Percentiles rank a stretch among this genome's conserved stretches.
Evolutionary conservation across 2,888 invertebrate species (phyloP).

Genomic region (Agrotis exclamationis): DNA sequence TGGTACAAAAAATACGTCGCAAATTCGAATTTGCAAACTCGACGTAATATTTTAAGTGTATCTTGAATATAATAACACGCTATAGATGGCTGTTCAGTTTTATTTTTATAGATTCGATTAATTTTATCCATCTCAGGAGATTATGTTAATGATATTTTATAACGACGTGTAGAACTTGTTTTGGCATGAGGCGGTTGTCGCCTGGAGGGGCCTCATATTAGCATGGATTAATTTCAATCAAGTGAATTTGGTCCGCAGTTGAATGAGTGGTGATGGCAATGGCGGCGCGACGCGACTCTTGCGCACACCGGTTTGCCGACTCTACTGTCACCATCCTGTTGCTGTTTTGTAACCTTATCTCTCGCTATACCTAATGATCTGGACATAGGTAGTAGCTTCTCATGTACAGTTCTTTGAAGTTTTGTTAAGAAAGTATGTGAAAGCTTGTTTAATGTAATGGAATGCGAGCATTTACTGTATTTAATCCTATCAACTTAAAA

Average conservation of each 20-base stretch:
- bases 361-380: constrained; percentile 4
- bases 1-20: constrained; percentile 24
- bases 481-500: background rate
- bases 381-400: background rate
- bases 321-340: constrained; percentile 41
- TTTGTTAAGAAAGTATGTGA: background rate
- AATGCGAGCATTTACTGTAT: background rate
- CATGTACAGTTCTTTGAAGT: background rate
- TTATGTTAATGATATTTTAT: constrained; percentile 69
- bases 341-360: constrained; percentile 33
- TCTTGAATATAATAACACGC: constrained; percentile 40
- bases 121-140: constrained; percentile 51
- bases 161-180: constrained; percentile 72
- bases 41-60: constrained; percentile 25
- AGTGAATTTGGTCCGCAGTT: constrained; percentile 75
- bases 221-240: constrained; percentile 84
- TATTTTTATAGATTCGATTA: constrained; percentile 55
- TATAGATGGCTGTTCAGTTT: constrained; percentile 26
- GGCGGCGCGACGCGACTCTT: constrained; percentile 54
- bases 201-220: constrained; percentile 83
- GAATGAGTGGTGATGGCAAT: constrained; percentile 66
- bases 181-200: constrained; percentile 70
- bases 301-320: constrained; percentile 51
- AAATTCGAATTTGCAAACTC: constrained; percentile 33
- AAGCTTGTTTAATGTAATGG: no score